Conservation (phyloP, 2,888 invertebrate species). For the Ichneumon xanthorius region DNA sequence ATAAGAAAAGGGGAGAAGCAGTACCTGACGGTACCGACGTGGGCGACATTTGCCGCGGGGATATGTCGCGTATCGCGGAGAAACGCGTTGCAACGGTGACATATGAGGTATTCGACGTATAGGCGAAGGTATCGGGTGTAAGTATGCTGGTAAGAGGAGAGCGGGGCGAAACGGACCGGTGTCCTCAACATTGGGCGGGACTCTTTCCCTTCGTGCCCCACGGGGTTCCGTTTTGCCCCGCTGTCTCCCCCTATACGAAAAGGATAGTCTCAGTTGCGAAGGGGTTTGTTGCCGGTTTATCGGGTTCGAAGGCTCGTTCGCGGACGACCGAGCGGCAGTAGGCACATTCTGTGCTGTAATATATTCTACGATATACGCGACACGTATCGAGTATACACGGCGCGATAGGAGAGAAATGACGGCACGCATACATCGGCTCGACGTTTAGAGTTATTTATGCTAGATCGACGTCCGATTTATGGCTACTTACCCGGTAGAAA, state of each 20-base stretch:
- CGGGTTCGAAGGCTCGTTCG: constrained; percentile 19
- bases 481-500: background rate
- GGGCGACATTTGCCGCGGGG: constrained; percentile 6
- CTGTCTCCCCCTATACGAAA: background rate
- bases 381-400: background rate
- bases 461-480: background rate
- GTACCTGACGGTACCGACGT: constrained; percentile 46
- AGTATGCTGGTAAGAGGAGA: background rate
- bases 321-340: constrained; percentile 1
- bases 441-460: constrained; percentile 8
- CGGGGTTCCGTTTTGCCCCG: background rate
- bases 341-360: background rate
- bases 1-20: background rate
- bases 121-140: background rate
- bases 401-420: background rate
- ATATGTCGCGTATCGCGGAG: background rate
- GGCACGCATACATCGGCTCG: background rate
- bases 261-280: constrained; percentile 1
- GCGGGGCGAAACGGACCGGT: background rate
- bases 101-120: constrained; percentile 21
- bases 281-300: constrained; percentile 20
- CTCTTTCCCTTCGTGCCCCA: background rate
- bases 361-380: background rate
- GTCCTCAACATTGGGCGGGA: background rate
- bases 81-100: constrained; percentile 36